A percentile compares a stretch with the other conserved stretches of the same genome.
phyloP scores from a whole-genome alignment of 2,797 vertebrate genomes.

The Scolopax bukidnonensis region DNA sequence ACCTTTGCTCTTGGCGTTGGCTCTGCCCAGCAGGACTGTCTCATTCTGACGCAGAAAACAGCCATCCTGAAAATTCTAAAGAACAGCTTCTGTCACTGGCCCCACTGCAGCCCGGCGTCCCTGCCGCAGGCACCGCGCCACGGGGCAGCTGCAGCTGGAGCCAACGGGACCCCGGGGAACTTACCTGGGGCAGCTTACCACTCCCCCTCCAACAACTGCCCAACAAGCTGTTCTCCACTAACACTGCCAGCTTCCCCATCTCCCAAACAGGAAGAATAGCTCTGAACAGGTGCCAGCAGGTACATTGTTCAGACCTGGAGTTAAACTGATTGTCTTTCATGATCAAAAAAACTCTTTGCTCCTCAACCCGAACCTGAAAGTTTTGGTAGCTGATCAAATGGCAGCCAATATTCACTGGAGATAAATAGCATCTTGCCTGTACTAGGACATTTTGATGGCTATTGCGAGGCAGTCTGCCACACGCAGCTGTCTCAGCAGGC shows the following conservation, averaged over 20 bases:
- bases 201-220: slow-evolving; percentile 63
- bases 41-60: slow-evolving; percentile 88
- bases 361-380: background rate
- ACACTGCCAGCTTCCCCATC: slow-evolving; percentile 9
- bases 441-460: slow-evolving; percentile 10
- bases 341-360: background rate
- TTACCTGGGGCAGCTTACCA: slow-evolving; percentile 76
- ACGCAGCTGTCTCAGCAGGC: background rate
- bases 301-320: slow-evolving; percentile 41
- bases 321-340: background rate
- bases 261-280: slow-evolving; percentile 31
- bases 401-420: background rate
- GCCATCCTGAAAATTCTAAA: slow-evolving; percentile 93
- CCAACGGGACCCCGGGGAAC: slow-evolving; percentile 74
- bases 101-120: slow-evolving; percentile 82
- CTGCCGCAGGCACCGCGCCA: slow-evolving; percentile 70
- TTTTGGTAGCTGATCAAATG: slow-evolving; percentile 19
- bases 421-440: background rate
- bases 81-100: slow-evolving; percentile 94
- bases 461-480: slow-evolving; percentile 3
- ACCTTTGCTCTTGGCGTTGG: slow-evolving; percentile 88
- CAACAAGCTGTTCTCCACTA: slow-evolving; percentile 63
- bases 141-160: slow-evolving; percentile 74
- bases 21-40: slow-evolving; percentile 84
- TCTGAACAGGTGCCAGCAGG: slow-evolving; percentile 32